Percentiles rank a stretch among this genome's conserved stretches.
phyloP scores from a whole-genome alignment of 1,140 invertebrate genomes.

The Dryas iulia region DNA sequence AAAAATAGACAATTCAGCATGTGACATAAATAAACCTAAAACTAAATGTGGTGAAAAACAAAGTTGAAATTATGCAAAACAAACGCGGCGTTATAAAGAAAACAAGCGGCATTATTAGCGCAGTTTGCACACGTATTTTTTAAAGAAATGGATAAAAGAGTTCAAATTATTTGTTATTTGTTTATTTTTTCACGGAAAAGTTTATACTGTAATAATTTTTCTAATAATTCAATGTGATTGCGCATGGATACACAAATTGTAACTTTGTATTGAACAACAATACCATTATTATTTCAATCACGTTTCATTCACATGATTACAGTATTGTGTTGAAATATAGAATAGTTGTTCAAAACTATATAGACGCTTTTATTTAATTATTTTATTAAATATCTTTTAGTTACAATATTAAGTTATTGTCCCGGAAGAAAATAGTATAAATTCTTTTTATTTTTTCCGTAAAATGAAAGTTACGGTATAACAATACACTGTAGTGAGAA shows the following conservation, averaged over 20 bases:
- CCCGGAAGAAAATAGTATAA: no score
- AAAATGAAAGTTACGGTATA: no score
- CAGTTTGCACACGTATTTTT: background rate
- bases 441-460: no score
- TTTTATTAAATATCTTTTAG: no score
- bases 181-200: background rate
- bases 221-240: background rate
- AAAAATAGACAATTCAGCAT: no score
- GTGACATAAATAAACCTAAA: no score
- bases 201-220: background rate
- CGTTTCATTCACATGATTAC: background rate
- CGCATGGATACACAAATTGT: background rate
- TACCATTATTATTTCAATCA: background rate
- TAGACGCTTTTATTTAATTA: no score
- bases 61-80: background rate
- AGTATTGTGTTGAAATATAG: background rate
- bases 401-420: no score
- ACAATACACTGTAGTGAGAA: no score
- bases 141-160: background rate
- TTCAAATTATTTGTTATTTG: background rate
- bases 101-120: slow-evolving; percentile 3
- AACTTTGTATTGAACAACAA: background rate
- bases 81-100: background rate
- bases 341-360: background rate
- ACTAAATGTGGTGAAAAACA: background rate